Base-by-base conservation (phyloP, 2,888 invertebrate genomes). In the Lithodes maja region DNA sequence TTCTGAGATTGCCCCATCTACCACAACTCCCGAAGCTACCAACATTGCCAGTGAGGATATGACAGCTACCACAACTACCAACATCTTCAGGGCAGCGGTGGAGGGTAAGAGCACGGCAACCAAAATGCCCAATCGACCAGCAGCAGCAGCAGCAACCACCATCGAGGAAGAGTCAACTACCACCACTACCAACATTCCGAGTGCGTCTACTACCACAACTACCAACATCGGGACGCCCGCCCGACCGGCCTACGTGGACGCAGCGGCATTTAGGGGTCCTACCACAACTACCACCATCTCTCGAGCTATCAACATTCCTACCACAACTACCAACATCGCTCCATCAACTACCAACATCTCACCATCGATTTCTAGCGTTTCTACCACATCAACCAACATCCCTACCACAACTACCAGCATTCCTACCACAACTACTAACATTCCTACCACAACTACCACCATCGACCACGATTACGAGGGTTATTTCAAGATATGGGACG, bases 391-490 rank as follows among this genome's bases (percentile, higher is more conserved):
- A 15, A 74, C 74, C 74, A 74, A 17, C 33, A 74, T 3, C 17
- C 52, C 33, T 33, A 50, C 33, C 52, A 5, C 55, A 55, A 3
- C 55, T n/a, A n/a, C n/a, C n/a, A n/a, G n/a, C n/a, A n/a, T n/a
- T n/a, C n/a, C n/a, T n/a, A n/a, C n/a, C n/a, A 55, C 55, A 55
- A 55, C 55, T 9, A 55, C 55, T 79, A 85, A 79, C 5, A 85
- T 71, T n/a, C n/a, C 85, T 5, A 9, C 55, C 49, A 77, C 55
- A 54, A 80, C 80, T 54, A 80, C 80, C n/a, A 50, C 33, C 12
- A 68, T 71, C n/a, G 74, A 71, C 77, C 15, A 68, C 53, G 85
- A 85, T 49, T 85, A 85, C 53, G 85, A 85, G 7, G 80, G 53
- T 7, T 61, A 71, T 69, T 79, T 85, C 53, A 55, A 68, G 49